These are phyloP conservation scores for Esperia sulphurella DNA, from an alignment of 2,888 invertebrate species.

Conservation along the genomic window DNA sequence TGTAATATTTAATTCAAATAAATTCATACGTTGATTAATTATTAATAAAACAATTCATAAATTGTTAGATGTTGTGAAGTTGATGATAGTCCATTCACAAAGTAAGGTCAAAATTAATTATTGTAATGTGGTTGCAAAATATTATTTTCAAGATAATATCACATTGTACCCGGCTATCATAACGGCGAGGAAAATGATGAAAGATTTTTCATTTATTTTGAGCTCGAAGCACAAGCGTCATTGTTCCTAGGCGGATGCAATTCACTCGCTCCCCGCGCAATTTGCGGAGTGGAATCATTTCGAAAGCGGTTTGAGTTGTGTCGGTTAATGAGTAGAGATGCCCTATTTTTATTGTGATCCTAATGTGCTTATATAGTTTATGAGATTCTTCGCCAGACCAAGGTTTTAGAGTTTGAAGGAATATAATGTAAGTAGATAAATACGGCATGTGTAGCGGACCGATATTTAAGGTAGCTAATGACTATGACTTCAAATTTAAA, in stretches of 20 bases:
- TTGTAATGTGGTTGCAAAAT: not conserved
- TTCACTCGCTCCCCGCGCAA: slow-evolving; percentile 72
- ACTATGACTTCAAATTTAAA: no score
- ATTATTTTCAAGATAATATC: not conserved
- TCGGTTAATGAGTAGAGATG: slow-evolving; percentile 36
- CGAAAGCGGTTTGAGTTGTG: slow-evolving; percentile 59
- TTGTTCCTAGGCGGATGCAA: slow-evolving; percentile 76
- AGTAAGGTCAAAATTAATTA: no score
- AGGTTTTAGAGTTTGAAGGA: no score
- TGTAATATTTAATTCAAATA: no score
- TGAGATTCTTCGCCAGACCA: no score
- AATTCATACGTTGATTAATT: no score
- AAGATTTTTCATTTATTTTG: slow-evolving; percentile 52
- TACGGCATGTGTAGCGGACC: no score
- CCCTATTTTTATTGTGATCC: slow-evolving; percentile 1
- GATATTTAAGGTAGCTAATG: no score
- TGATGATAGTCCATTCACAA: no score
- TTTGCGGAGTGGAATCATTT: slow-evolving; percentile 73
- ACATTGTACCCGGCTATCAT: slow-evolving; percentile 31
- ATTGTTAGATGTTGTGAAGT: no score
- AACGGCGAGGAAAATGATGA: slow-evolving; percentile 62
- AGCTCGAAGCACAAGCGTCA: slow-evolving; percentile 63
- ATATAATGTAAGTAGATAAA: no score
- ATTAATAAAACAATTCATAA: no score
- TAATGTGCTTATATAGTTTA: not conserved